Evolutionary conservation across 2,797 vertebrate species (phyloP), one percentile per base, ranked within the genome.

Genomic region (Eulemur rubriventer): DNA sequence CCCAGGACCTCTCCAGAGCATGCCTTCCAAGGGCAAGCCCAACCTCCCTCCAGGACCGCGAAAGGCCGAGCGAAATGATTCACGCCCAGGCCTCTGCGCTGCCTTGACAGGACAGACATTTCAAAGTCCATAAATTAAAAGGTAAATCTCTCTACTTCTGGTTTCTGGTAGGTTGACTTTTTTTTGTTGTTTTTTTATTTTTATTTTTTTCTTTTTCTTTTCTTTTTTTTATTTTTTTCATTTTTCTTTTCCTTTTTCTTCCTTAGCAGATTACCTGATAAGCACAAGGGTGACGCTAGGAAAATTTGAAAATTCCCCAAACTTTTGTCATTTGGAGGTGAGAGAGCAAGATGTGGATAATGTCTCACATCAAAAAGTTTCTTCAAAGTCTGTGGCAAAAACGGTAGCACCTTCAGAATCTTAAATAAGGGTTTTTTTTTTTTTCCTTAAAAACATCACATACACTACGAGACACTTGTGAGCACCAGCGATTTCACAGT

Each of bases 401-500:
- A 98, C 96, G 96, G 96, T 98, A 99, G 99, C 99, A 99, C 99
- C 99, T 98, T 99, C 97, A 98, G 98, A 98, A 98, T 98, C 98
- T 99, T 99, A 99, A 99, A 99, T 99, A 98, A 97, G 96, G 73
- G 97, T 98, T 82, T 94, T 86, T 61, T 93, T 92, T 88, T 86
- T 84, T n/a, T 55, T n/a, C 67, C 61, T 63, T 91, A 94, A 97
- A 97, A 98, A 98, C 98, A 96, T 98, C 98, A 98, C 98, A 98
- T 96, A 99, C 95, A 98, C 96, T 98, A 98, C 78, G 97, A 98
- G 98, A 98, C 98, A 98, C 95, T 97, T 97, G 97, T 95, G 97
- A 99, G 99, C 98, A 98, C 98, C 98, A 98, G 98, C 98, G 97
- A 98, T 98, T 98, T 99, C 97, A 99, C 99, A 99, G 99, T 99